Evolutionary conservation across 2,113 vertebrate genomes (phyloP), one percentile per base, ranked within the genome.

Genomic region (Spilogale gracilis): DNA sequence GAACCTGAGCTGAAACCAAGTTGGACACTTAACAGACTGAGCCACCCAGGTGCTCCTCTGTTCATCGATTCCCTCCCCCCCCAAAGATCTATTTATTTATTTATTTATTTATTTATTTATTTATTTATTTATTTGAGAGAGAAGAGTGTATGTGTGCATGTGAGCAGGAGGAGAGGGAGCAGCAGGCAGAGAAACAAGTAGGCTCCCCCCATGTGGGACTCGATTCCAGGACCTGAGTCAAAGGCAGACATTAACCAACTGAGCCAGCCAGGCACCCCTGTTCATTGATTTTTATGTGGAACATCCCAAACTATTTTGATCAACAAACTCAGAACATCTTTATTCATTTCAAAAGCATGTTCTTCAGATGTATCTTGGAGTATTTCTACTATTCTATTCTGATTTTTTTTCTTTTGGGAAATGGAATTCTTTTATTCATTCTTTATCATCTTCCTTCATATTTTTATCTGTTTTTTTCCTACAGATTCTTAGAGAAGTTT

Each of bases 401-500:
- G 45, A 83, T 21, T 25, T 61, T 91, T 89, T 94, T 90, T 81
- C 23, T 23, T 82, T 88, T 86, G 32, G 74, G 71, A 81, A 60
- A 76, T 76, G 17, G 1, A 74, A 52, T 67, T 91, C 5, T 79
- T 96, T 84, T 74, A 69, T 60, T 82, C 56, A 2, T 76, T 90
- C 16, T 63, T 93, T 48, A 52, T 76, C 10, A n/a, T 69, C 71
- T 94, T 86, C 63, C 43, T 5, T 84, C 11, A 48, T 84, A 61
- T 27, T 94, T 91, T 81, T 81, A 63, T 50, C 23, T 95, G 9
- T 23, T 86, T 93, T 88, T 87, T 80, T 43, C n/a, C 43, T 92
- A 45, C 25, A 92, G 7, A 69, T 71, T 89, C 9, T 86, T 69
- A 48, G 20, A 92, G 61, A 45, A 89, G 12, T 92, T 92, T 78